These are phyloP conservation scores for honey bee (Apis mellifera) DNA, from an alignment of 1,140 invertebrate genomes.

Conservation along the genomic window Amel_HAv3.1 CM009943.2:8662501-8663000, in stretches of 20 bases:
- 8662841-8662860: slow-evolving; percentile 71
- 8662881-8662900: slow-evolving; percentile 69
- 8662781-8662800: slow-evolving; percentile 72
- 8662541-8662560: slow-evolving; percentile 47
- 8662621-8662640: slow-evolving; percentile 58
- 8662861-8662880: slow-evolving; percentile 62
- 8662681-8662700: not conserved
- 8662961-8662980: slow-evolving; percentile 67
- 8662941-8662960: slow-evolving; percentile 42
- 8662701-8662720: slow-evolving; percentile 23
- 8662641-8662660: slow-evolving; percentile 67
- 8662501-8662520: slow-evolving; percentile 27
- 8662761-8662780: slow-evolving; percentile 50
- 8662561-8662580: slow-evolving; percentile 33
- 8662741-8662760: not conserved
- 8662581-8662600: slow-evolving; percentile 35
- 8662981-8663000: slow-evolving; percentile 48
- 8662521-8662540: slow-evolving; percentile 15
- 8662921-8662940: slow-evolving; percentile 75
- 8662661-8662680: not conserved
- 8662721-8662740: no score
- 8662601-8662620: slow-evolving; percentile 45
- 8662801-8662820: slow-evolving; percentile 69
- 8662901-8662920: slow-evolving; percentile 67
- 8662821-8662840: slow-evolving; percentile 77